These are phyloP conservation scores for Ptiloglossa arizonensis DNA, from an alignment of 1,140 invertebrate genomes.

Conservation along the genomic window DNA sequence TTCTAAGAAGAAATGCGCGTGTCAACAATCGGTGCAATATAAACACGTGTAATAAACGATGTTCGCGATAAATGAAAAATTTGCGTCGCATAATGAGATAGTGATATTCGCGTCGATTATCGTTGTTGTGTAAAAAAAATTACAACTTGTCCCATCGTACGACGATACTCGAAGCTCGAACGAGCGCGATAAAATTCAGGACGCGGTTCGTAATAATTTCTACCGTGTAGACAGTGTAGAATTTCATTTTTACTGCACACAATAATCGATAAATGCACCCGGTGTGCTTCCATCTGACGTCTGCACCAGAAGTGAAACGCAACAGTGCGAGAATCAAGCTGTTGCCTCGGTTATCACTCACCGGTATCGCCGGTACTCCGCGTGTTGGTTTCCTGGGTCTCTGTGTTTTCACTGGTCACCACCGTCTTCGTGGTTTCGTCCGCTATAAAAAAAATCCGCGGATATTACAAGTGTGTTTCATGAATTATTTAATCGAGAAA, in stretches of 20 bases:
- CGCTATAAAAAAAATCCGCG: conserved; percentile 34
- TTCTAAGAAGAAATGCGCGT: neutral
- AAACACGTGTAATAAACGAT: no score
- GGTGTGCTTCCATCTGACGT: conserved; percentile 45
- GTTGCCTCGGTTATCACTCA: conserved; percentile 52
- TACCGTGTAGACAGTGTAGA: neutral
- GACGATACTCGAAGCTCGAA: neutral
- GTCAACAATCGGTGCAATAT: neutral
- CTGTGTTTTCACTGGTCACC: conserved; percentile 25
- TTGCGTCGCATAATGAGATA: neutral
- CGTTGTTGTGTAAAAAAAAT: neutral
- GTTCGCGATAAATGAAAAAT: neutral
- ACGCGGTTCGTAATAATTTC: neutral
- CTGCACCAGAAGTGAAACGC: neutral
- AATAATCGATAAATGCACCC: conserved; percentile 30
- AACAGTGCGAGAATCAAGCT: neutral
- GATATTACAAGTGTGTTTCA: neutral
- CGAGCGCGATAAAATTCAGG: neutral
- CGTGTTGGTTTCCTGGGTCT: conserved; percentile 44
- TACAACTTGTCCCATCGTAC: neutral
- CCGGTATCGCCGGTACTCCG: conserved; percentile 67
- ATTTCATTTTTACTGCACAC: neutral
- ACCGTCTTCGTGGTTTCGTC: conserved; percentile 47
- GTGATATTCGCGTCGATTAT: neutral
- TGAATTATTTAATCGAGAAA: no score